Conservation (phyloP, 2,113 vertebrate genomes). For the Tachuris rubrigastra region DNA sequence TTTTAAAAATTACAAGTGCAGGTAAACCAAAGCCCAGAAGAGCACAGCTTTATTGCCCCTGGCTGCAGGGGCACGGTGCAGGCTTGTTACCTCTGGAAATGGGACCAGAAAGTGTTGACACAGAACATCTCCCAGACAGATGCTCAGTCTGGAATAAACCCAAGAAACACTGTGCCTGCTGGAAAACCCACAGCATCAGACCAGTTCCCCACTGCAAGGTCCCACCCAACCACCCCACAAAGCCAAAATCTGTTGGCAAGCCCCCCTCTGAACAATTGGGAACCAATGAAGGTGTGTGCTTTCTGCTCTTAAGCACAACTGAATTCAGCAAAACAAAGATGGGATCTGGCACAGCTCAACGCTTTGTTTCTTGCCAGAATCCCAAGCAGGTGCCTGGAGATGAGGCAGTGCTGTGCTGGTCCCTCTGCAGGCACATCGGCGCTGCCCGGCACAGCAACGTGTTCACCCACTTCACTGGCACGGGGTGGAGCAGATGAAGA, state of each 20-base stretch:
- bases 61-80: accelerated
- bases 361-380: not conserved
- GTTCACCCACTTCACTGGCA: accelerated
- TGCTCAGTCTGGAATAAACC: not conserved
- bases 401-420: not conserved
- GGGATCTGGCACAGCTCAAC: not conserved
- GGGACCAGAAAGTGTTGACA: not conserved
- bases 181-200: not conserved
- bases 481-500: not conserved
- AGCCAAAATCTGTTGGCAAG: not conserved
- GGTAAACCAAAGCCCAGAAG: not conserved
- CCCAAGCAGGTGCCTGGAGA: accelerated
- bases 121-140: not conserved
- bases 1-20: accelerated
- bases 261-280: not conserved
- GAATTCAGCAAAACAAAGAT: not conserved
- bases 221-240: not conserved
- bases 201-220: not conserved
- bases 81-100: not conserved
- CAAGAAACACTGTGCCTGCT: not conserved
- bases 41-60: not conserved
- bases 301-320: not conserved
- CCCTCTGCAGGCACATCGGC: accelerated
- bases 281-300: accelerated
- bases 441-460: not conserved